These are phyloP conservation scores for Nymphalis io DNA, from an alignment of 1,140 invertebrate species.

Conservation along the genomic window DNA sequence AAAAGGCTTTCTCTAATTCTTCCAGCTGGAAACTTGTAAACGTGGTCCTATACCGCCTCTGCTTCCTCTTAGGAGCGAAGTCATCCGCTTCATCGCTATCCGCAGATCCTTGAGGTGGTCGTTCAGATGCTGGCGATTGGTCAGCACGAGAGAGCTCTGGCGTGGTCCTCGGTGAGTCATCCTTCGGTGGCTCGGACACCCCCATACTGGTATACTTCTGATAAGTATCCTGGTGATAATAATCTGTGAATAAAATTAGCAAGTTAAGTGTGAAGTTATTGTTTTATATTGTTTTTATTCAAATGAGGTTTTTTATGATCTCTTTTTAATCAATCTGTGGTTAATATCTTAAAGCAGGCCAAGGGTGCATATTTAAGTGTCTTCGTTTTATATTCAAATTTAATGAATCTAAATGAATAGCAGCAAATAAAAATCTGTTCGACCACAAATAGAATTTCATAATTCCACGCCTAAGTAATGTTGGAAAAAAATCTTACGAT, in stretches of 20 bases:
- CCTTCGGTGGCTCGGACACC: conserved; percentile 82
- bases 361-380: conserved; percentile 13
- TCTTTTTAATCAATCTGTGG: not conserved
- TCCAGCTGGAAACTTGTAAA: conserved; percentile 98
- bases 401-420: conserved; percentile 2
- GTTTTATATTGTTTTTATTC: not conserved
- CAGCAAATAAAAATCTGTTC: conserved; percentile 3
- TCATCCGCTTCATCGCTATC: conserved; percentile 89
- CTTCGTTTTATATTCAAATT: conserved; percentile 2
- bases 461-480: not conserved
- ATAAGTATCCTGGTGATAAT: conserved; percentile 59
- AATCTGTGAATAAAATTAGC: conserved; percentile 50
- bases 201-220: conserved; percentile 81
- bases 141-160: conserved; percentile 66
- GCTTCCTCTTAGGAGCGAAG: conserved; percentile 93
- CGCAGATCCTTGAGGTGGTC: conserved; percentile 81
- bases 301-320: not conserved
- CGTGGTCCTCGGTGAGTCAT: conserved; percentile 81
- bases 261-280: not conserved
- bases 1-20: conserved; percentile 98
- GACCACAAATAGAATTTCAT: not conserved
- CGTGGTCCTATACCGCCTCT: conserved; percentile 94
- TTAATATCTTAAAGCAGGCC: conserved; percentile 3
- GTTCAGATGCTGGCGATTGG: conserved; percentile 70
- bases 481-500: not conserved